A percentile compares a stretch with the other conserved stretches of the same genome.
phyloP scores from a whole-genome alignment of 2,888 invertebrate genomes.

The Eupithecia subfuscata region DNA sequence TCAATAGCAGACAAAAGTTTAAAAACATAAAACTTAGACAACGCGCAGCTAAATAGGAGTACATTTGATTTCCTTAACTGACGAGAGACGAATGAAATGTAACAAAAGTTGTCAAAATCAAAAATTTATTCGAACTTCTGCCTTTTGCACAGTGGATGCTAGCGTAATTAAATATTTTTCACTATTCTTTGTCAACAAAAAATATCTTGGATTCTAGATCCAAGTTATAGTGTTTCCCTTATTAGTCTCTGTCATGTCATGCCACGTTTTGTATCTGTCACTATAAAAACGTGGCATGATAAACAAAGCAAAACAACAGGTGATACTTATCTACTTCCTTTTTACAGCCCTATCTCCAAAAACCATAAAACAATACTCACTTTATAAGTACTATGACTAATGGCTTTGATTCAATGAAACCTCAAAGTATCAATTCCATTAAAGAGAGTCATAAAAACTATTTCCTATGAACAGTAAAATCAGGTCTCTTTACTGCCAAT shows the following conservation, averaged over 20 bases:
- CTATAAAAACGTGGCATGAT: neutral
- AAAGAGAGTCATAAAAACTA: slow-evolving; percentile 44
- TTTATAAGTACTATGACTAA: slow-evolving; percentile 1
- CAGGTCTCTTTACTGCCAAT: slow-evolving; percentile 53
- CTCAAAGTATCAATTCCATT: slow-evolving; percentile 31
- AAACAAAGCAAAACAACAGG: neutral
- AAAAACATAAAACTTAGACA: neutral
- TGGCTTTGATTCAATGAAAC: slow-evolving; percentile 16
- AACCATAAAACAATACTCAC: neutral
- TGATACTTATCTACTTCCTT: neutral
- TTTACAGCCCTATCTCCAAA: neutral
- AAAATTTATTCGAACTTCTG: neutral
- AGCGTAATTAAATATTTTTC: too few species aligned
- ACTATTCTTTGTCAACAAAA: too few species aligned
- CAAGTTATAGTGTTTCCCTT: too few species aligned
- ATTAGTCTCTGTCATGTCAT: too few species aligned
- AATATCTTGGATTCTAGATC: too few species aligned
- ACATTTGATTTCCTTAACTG: too few species aligned
- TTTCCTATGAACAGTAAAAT: slow-evolving; percentile 49
- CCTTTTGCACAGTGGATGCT: too few species aligned
- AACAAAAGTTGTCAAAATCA: neutral
- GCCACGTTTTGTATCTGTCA: neutral
- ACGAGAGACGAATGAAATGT: neutral
- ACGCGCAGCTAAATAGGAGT: too few species aligned
- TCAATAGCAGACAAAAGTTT: neutral